Percentiles rank a stretch among this genome's conserved stretches.
These are phyloP conservation scores for Campoplex nolae DNA, from an alignment of 2,888 invertebrate species.

Conservation along the genomic window DNA sequence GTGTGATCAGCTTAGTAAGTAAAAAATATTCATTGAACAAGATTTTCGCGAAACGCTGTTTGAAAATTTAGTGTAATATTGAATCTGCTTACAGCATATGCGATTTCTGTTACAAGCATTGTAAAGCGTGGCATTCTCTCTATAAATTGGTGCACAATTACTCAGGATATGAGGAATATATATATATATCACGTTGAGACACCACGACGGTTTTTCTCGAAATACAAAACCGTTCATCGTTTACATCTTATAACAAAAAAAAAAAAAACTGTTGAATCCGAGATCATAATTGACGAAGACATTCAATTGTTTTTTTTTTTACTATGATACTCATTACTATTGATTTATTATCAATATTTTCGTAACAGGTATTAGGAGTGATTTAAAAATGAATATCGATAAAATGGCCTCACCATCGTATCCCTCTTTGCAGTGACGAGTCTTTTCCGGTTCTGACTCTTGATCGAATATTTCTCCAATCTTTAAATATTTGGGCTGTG, in stretches of 20 bases:
- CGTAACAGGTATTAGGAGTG: too few species aligned
- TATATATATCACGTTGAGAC: neutral
- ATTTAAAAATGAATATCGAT: neutral
- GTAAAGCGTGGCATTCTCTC: neutral
- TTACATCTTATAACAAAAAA: slow-evolving; percentile 11
- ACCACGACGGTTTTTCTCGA: slow-evolving; percentile 9
- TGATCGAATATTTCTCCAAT: too few species aligned
- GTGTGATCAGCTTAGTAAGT: neutral
- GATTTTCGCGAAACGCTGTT: neutral
- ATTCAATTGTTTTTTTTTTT: too few species aligned
- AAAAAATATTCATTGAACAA: neutral
- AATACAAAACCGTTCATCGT: slow-evolving; percentile 6
- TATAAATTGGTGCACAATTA: slow-evolving; percentile 9
- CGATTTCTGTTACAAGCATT: neutral
- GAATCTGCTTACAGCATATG: slow-evolving; percentile 6
- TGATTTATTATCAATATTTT: neutral
- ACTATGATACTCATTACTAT: too few species aligned
- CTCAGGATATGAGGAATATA: neutral
- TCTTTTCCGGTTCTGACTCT: slow-evolving; percentile 62
- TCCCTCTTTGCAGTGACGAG: slow-evolving; percentile 72
- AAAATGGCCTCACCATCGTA: slow-evolving; percentile 65
- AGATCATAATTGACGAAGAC: too few species aligned
- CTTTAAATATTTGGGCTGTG: too few species aligned
- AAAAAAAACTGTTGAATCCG: neutral
- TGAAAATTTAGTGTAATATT: neutral